A percentile compares a stretch with the other conserved stretches of the same genome.
Evolutionary conservation across 2,797 vertebrate species (phyloP).

Genomic region (Harpagifer antarcticus): DNA sequence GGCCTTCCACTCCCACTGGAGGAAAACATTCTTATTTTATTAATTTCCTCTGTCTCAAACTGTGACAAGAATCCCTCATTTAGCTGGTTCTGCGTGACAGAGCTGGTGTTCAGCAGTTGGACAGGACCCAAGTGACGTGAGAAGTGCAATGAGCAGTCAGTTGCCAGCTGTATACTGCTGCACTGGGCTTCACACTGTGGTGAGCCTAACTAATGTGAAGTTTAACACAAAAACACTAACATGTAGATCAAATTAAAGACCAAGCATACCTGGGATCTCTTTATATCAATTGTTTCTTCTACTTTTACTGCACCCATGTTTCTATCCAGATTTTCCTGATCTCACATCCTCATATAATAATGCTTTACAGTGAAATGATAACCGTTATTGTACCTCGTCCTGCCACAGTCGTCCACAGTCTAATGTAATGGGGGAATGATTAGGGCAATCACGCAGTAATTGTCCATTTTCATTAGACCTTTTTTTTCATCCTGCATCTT

Average conservation of each 20-base stretch:
- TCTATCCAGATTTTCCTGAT: not conserved
- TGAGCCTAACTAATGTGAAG: conserved; percentile 53
- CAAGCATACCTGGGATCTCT: not conserved
- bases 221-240: conserved; percentile 47
- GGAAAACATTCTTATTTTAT: conserved; percentile 57
- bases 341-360: not conserved
- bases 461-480: conserved; percentile 33
- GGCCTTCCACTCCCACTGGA: conserved; percentile 37
- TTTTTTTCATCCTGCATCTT: conserved; percentile 19
- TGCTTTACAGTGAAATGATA: not conserved
- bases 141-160: conserved; percentile 74
- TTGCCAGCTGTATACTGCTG: conserved; percentile 70
- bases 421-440: conserved; percentile 24
- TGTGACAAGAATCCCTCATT: conserved; percentile 67
- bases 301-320: not conserved
- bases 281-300: not conserved
- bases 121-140: conserved; percentile 66
- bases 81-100: conserved; percentile 66
- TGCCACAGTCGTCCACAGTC: conserved; percentile 8
- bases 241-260: conserved; percentile 6
- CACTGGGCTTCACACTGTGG: conserved; percentile 66
- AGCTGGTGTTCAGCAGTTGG: conserved; percentile 54
- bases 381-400: conserved; percentile 1
- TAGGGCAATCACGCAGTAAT: conserved; percentile 8
- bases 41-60: conserved; percentile 59